Evolutionary conservation across 2,113 vertebrate genomes (phyloP).

Genomic region (Tor tambroides): DNA sequence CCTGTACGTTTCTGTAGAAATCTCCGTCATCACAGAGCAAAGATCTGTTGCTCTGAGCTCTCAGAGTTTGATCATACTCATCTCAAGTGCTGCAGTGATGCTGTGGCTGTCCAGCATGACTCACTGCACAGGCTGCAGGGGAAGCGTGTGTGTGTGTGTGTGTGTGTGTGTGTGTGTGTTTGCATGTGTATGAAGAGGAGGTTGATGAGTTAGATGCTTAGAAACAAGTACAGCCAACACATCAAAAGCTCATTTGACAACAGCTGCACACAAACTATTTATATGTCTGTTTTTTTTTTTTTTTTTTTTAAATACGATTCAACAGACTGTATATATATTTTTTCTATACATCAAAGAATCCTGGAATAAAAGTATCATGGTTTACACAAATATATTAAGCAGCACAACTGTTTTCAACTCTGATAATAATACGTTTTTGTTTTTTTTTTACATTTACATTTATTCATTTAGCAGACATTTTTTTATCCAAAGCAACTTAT

Average conservation of each 20-base stretch:
- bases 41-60: too few species aligned
- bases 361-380: not conserved
- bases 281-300: not conserved
- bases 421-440: not conserved
- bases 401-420: not conserved
- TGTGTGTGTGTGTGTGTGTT: too few species aligned
- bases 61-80: too few species aligned
- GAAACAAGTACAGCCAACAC: not conserved
- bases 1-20: too few species aligned
- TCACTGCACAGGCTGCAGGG: not conserved
- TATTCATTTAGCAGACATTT: not conserved
- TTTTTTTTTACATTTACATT: not conserved
- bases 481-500: not conserved
- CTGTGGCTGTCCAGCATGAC: not conserved
- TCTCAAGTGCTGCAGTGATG: not conserved
- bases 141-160: not conserved
- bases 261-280: not conserved
- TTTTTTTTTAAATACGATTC: not conserved
- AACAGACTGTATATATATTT: not conserved
- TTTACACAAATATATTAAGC: not conserved
- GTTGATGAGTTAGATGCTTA: constrained; percentile 11
- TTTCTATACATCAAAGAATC: not conserved
- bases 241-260: not conserved
- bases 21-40: too few species aligned
- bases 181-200: not conserved